A percentile compares a stretch with the other conserved stretches of the same genome.
Conservation (phyloP, 2,888 invertebrate species). For the Sinhomidia bicolor region DNA sequence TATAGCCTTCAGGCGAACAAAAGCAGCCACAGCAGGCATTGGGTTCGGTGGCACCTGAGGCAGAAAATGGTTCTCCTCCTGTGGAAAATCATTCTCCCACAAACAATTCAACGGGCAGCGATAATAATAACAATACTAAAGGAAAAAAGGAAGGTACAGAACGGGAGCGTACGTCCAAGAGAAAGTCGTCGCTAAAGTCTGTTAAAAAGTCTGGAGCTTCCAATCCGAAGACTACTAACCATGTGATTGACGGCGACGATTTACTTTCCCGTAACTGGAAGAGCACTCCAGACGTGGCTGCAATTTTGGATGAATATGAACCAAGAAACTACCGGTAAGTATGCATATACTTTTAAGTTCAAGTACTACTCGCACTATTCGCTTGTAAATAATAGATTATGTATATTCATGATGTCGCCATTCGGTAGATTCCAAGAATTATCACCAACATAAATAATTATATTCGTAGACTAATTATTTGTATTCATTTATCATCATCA, state of each 20-base stretch:
- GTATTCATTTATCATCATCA: too few species aligned
- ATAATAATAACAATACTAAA: constrained; percentile 29
- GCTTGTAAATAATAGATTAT: too few species aligned
- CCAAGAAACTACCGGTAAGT: constrained; percentile 63
- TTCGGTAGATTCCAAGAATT: neutral
- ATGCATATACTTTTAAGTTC: neutral
- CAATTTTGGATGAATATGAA: constrained; percentile 66
- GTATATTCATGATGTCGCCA: too few species aligned
- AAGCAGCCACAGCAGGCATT: constrained; percentile 23
- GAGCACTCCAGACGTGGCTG: constrained; percentile 76
- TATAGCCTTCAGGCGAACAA: constrained; percentile 46
- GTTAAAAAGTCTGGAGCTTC: constrained; percentile 57
- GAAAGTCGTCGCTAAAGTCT: constrained; percentile 61
- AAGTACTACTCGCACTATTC: too few species aligned
- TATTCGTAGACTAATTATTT: too few species aligned
- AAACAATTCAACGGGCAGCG: constrained; percentile 2
- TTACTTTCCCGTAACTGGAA: constrained; percentile 75
- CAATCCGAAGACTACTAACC: constrained; percentile 50
- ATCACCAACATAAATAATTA: too few species aligned
- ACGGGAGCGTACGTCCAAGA: constrained; percentile 47
- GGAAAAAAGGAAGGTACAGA: constrained; percentile 60
- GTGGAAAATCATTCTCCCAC: constrained; percentile 14
- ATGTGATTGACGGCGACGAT: constrained; percentile 49
- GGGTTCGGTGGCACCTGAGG: neutral
- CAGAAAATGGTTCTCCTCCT: neutral